Base-by-base conservation (phyloP, 2,888 invertebrate genomes). In the Meloe dianella region DNA sequence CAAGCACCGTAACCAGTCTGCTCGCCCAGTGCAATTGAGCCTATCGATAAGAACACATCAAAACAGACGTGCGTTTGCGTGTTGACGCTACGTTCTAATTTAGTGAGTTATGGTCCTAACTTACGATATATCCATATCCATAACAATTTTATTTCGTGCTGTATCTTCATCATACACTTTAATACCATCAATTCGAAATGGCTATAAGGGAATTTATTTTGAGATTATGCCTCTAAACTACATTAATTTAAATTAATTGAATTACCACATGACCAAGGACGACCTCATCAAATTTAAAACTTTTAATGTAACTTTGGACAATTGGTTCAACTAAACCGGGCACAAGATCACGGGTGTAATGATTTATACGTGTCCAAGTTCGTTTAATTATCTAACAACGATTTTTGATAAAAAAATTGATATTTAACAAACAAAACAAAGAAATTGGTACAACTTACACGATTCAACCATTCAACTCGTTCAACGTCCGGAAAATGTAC, bases 281-380 rank as follows among this genome's bases (percentile, higher is more conserved):
- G 82, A 98, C 92, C 78, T 95, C 91, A 78, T 95, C 95, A 81
- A 99, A 98, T 79, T 92, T 92, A 79, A 99, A 98, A 10, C 95
- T 95, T 75, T 90, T 91, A 74, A 98, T 87, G 83, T 96, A 94
- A 76, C 91, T 88, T 9, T 91, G 89, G 58, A 95, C 90, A 20
- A 90, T 90, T 8, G 95, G 95, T 82, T 97, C 95, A 70, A 98
- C 93, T 14, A 89, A 87, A 61, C 93, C 91, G 79, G 92, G 92
- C 64, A 98, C 88, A 61, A 98, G 84, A 68, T 89, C 90, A 74
- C 92, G 89, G 0, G 93, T 93, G 83, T 91, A 98, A 73, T 93
- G 91, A 80, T 97, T 97, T 68, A 98, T 93, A 83, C 94, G 95
- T 1, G 98, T 97, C 98, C 98, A 99, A 61, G 96, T 88, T 87